phyloP scores from a whole-genome alignment of 1,140 invertebrate genomes.

The Nymphalis io region DNA sequence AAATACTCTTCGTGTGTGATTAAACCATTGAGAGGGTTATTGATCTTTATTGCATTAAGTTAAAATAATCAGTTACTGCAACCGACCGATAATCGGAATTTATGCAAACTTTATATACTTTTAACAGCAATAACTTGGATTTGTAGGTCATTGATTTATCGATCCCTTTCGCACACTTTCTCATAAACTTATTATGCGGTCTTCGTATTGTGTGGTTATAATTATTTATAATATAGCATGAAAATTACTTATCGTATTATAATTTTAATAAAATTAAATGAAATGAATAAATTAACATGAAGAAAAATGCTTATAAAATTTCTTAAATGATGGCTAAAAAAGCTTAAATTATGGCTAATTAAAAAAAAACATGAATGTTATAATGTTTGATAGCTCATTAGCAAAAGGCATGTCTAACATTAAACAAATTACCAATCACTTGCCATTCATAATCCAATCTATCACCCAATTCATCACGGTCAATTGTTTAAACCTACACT shows the following conservation, averaged over 20 bases:
- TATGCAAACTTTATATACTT: slow-evolving; percentile 14
- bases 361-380: too few species aligned
- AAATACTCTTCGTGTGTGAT: slow-evolving; percentile 23
- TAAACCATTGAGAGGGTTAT: slow-evolving; percentile 22
- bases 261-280: not conserved
- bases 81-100: slow-evolving; percentile 2
- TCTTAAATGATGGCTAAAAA: too few species aligned
- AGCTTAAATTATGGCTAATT: too few species aligned
- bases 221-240: slow-evolving; percentile 6
- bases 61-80: not conserved
- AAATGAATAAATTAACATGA: too few species aligned
- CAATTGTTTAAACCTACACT: too few species aligned
- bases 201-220: slow-evolving; percentile 11
- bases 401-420: too few species aligned
- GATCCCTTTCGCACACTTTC: slow-evolving; percentile 32
- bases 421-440: too few species aligned
- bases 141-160: slow-evolving; percentile 31
- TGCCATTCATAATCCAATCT: too few species aligned
- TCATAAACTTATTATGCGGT: slow-evolving; percentile 24
- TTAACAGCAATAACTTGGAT: slow-evolving; percentile 17
- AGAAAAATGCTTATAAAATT: too few species aligned
- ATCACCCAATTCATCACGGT: too few species aligned
- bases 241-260: slow-evolving; percentile 8
- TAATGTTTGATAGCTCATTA: too few species aligned
- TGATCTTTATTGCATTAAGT: slow-evolving; percentile 14